phyloP scores from a whole-genome alignment of 2,888 invertebrate species.

The Acheta domesticus region DNA sequence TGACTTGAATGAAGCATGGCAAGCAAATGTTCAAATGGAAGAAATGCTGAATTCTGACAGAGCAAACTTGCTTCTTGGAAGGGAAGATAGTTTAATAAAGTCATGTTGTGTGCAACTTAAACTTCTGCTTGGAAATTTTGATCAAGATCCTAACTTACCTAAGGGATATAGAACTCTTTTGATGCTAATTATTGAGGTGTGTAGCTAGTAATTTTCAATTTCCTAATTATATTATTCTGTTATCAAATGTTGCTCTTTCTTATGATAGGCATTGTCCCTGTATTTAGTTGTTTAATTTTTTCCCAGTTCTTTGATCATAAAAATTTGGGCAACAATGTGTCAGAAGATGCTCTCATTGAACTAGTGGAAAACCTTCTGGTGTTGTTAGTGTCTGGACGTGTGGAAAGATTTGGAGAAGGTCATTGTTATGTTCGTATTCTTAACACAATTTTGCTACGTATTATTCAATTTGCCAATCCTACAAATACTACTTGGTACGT shows the following conservation, averaged over 20 bases:
- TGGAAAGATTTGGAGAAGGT: conserved; percentile 59
- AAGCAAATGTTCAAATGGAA: conserved; percentile 69
- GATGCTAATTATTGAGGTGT: conserved; percentile 54
- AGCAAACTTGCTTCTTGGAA: conserved; percentile 52
- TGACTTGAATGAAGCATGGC: conserved; percentile 59
- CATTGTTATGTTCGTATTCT: conserved; percentile 68
- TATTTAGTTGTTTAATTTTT: conserved; percentile 33
- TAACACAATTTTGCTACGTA: conserved; percentile 70
- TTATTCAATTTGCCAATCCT: conserved; percentile 67
- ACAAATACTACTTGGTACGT: conserved; percentile 63
- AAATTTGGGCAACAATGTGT: conserved; percentile 62
- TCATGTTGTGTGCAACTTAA: conserved; percentile 63
- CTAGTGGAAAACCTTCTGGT: conserved; percentile 69
- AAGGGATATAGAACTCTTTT: conserved; percentile 54
- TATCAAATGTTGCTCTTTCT: conserved; percentile 25
- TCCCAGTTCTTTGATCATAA: conserved; percentile 58
- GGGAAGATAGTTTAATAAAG: conserved; percentile 64
- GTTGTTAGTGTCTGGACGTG: conserved; percentile 63
- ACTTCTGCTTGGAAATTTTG: conserved; percentile 47
- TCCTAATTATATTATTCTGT: conserved; percentile 23
- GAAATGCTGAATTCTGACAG: conserved; percentile 58
- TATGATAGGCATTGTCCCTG: not conserved
- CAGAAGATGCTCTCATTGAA: conserved; percentile 64
- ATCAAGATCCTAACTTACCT: conserved; percentile 45
- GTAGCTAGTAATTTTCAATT: conserved; percentile 37